These are phyloP conservation scores for Platanista minor DNA, from an alignment of 2,113 vertebrate species.

Conservation along the genomic window DNA sequence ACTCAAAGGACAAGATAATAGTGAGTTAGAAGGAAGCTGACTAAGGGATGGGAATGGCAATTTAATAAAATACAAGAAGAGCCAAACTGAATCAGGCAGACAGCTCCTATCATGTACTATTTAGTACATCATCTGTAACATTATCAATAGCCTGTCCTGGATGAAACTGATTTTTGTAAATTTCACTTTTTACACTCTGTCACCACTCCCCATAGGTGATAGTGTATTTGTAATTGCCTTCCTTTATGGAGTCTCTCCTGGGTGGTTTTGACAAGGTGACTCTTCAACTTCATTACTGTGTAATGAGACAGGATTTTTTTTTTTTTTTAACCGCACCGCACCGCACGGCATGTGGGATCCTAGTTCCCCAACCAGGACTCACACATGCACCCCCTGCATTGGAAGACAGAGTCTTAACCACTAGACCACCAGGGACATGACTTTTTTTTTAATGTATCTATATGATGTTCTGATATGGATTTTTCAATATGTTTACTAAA, in stretches of 20 bases:
- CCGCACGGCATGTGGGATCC: too few species aligned
- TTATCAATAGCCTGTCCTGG: not conserved
- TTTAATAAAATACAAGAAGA: constrained; percentile 39
- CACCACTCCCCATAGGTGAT: not conserved
- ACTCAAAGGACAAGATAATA: constrained; percentile 28
- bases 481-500: not conserved
- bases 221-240: not conserved
- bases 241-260: not conserved
- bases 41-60: not conserved
- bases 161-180: not conserved
- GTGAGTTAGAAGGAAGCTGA: not conserved
- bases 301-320: not conserved
- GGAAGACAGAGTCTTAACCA: too few species aligned
- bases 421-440: too few species aligned
- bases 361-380: too few species aligned
- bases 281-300: not conserved
- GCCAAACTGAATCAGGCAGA: not conserved
- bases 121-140: not conserved
- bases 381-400: too few species aligned
- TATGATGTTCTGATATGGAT: not conserved
- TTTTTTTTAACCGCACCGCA: too few species aligned
- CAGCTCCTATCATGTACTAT: not conserved
- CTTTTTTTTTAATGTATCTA: too few species aligned
- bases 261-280: not conserved
- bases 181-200: not conserved